These are phyloP conservation scores for Cichlasoma orientale DNA, from an alignment of 2,797 vertebrate species.

Conservation along the genomic window DNA sequence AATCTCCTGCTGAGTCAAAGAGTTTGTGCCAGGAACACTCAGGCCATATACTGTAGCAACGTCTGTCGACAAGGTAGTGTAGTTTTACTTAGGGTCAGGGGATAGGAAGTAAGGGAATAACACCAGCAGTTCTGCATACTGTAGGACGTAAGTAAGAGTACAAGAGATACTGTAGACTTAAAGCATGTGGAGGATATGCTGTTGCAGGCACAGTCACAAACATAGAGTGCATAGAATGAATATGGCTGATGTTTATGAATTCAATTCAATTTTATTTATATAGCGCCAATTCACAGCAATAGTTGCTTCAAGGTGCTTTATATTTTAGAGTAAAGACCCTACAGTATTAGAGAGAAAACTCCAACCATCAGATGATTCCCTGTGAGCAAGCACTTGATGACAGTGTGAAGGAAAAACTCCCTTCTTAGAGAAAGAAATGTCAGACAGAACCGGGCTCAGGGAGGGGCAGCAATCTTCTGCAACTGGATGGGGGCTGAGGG, in stretches of 20 bases:
- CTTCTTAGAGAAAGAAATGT: too few relatives aligned
- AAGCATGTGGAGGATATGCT: background rate
- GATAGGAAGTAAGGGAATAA: background rate
- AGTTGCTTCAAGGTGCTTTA: background rate
- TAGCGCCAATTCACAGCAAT: background rate
- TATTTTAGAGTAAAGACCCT: background rate
- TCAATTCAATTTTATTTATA: background rate
- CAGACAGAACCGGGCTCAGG: too few relatives aligned
- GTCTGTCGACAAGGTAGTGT: background rate
- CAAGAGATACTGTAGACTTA: background rate
- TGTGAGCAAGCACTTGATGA: too few relatives aligned
- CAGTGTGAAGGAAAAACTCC: too few relatives aligned
- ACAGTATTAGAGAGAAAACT: background rate
- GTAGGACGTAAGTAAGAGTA: background rate
- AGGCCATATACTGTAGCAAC: background rate
- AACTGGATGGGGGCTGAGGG: too few relatives aligned
- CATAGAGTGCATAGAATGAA: background rate
- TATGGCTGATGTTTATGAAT: background rate
- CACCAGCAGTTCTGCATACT: background rate
- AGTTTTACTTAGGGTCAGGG: background rate
- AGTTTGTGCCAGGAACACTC: background rate
- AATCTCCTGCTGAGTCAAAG: background rate
- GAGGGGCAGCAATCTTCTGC: too few relatives aligned
- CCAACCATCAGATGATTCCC: background rate
- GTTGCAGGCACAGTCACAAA: background rate